Evolutionary conservation across 2,797 vertebrate species (phyloP).

Genomic region (Chiroxiphia lanceolata): DNA sequence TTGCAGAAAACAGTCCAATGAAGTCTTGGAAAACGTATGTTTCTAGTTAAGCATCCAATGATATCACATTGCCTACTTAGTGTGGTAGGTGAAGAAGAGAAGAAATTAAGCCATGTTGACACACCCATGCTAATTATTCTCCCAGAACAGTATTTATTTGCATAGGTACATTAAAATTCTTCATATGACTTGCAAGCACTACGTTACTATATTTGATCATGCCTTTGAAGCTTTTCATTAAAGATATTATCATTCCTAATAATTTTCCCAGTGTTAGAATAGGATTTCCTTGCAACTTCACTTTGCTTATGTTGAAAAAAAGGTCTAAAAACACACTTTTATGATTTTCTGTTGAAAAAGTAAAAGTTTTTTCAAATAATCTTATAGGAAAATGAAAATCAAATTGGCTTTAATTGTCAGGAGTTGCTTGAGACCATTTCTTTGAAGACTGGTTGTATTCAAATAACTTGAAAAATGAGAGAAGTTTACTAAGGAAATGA

Average conservation of each 20-base stretch:
- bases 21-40: not conserved
- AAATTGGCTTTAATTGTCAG: not conserved
- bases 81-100: not conserved
- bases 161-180: not conserved
- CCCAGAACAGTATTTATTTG: not conserved
- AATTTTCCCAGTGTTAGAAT: not conserved
- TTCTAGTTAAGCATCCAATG: not conserved
- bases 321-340: not conserved
- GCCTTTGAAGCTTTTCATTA: not conserved
- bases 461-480: constrained; percentile 8
- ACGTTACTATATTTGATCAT: not conserved
- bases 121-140: not conserved
- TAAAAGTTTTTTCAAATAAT: not conserved
- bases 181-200: not conserved
- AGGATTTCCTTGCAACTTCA: not conserved
- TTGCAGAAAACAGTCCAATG: not conserved
- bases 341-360: not conserved
- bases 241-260: not conserved
- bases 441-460: not conserved
- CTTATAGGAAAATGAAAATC: not conserved
- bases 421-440: not conserved
- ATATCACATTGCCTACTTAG: not conserved
- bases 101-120: not conserved
- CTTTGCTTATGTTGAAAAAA: not conserved
- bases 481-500: not conserved